Evolutionary conservation across 2,888 invertebrate species (phyloP), one percentile per base, ranked within the genome.

Genomic region (Epicampocera succincta): DNA sequence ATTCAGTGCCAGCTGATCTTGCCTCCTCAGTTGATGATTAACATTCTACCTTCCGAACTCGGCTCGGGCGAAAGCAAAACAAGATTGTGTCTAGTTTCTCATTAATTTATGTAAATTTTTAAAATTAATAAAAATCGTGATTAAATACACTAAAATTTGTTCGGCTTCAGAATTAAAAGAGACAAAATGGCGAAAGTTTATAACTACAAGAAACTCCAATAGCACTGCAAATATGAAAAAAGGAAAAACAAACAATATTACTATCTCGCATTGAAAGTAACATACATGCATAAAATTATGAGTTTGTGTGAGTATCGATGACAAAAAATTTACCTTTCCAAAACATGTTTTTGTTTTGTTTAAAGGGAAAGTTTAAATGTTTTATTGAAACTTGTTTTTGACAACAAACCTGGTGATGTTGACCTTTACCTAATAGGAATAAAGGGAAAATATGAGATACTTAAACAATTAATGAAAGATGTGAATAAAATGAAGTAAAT

Each of bases 321-420:
- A 9, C 44, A 44, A 54, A 12, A 54, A 19, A 56, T 42, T 54
- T 44, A 69, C 56, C 46, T 69, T 56, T 69, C 33, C n/a, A 29
- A 46, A 69, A 21, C 15, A 13, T 68, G 17, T 66, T 40, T 25
- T 48, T 17, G 0, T 29, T 66, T 65, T 38, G 52, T 21, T 19
- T 58, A 19, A 66, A 66, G 66, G 66, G 54, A 68, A 68, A 68
- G 54, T 68, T 68, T 44, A 3, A 42, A 42, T 54, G 42, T 29
- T 54, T 21, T 3, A 42, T 54, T 15, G 9, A 52, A 66, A 66
- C 12, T 52, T 52, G 29, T 42, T 21, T 29, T 8, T 38, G 33
- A 56, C 17, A 6, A 25, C 15, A 15, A n/a, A n/a, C 25, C 11
- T 61, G 42, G 42, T 54, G 42, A 68, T 29, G 54, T 54, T 54